These are phyloP conservation scores for Erpobdella octoculata DNA, from an alignment of 2,888 invertebrate genomes.

Conservation along the genomic window DNA sequence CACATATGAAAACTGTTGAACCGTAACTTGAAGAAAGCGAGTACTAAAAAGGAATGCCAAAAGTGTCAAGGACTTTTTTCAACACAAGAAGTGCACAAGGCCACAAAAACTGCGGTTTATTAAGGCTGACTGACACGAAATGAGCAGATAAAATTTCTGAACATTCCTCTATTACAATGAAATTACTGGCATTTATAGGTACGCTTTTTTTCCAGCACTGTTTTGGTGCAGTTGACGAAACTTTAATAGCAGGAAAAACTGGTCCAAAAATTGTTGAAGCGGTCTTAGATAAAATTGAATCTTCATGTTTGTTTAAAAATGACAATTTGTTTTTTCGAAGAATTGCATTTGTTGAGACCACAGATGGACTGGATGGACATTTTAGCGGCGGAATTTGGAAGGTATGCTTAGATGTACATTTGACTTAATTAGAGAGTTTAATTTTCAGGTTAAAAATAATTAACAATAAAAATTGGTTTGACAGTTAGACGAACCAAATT, in stretches of 20 bases:
- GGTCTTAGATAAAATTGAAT: constrained; percentile 14
- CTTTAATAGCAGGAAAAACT: background rate
- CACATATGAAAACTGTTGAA: too few relatives aligned
- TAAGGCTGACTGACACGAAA: too few relatives aligned
- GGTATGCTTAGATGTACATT: constrained; percentile 32
- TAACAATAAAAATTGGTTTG: background rate
- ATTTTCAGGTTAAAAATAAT: background rate
- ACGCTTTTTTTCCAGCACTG: too few relatives aligned
- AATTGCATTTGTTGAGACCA: constrained; percentile 40
- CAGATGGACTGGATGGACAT: constrained; percentile 37
- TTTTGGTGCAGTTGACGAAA: constrained; percentile 9
- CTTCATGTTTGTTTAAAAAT: constrained; percentile 37
- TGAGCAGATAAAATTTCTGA: too few relatives aligned
- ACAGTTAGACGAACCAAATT: background rate
- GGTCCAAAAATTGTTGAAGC: constrained; percentile 27
- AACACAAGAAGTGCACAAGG: too few relatives aligned
- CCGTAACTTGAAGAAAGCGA: too few relatives aligned
- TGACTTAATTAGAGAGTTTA: background rate
- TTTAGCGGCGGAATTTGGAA: constrained; percentile 43
- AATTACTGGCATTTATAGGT: too few relatives aligned
- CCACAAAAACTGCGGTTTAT: too few relatives aligned
- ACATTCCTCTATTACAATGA: too few relatives aligned
- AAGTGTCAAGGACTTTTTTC: too few relatives aligned
- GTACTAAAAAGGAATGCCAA: too few relatives aligned
- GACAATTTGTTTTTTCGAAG: constrained; percentile 40